Evolutionary conservation across 2,888 invertebrate species (phyloP), one percentile per base, ranked within the genome.

Genomic region (Aphelenchoides bicaudatus): DNA sequence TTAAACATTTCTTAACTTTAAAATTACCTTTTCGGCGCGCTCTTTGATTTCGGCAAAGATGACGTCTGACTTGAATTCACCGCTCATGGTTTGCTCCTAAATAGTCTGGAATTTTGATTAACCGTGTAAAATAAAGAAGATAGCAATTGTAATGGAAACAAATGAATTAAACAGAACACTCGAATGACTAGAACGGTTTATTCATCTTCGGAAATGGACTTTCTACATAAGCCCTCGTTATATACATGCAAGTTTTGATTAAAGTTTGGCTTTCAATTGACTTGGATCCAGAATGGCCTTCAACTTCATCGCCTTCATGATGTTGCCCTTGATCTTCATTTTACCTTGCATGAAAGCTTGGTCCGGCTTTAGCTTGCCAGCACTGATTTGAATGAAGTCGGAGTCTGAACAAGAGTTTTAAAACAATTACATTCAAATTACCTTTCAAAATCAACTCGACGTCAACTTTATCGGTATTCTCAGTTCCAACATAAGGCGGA

Each of bases 261-360:
- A 78, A 49, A 78, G 61, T 58, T 78, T 76, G 19, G 80, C 67
- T 61, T 77, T 78, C 59, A 79, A 68, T 61, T 76, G 73, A 51
- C 65, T 67, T n/a, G 76, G 74, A 61, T 79, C 72, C 29, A 79
- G 63, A 39, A 92, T 80, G 66, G 90, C 89, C 21, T 88, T 87
- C 58, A 96, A 82, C 80, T 92, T 94, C 88, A 94, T 88, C 1
- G 94, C 94, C 39, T 93, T 82, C 0, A 90, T 92, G 88, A 94
- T 91, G 80, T 94, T 94, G 30, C 94, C 94, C 80, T 91, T 89
- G 60, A 96, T 87, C 82, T 93, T 94, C 66, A 85, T 76, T 82
- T 94, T 94, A 16, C 94, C 94, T 81, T 93, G 81, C 79, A 83
- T 82, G 73, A 83, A 83, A 10, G 83, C 83, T 80, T 91, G 91